These are phyloP conservation scores for Halcyon smyrnensis DNA, from an alignment of 2,797 vertebrate species.

Conservation along the genomic window DNA sequence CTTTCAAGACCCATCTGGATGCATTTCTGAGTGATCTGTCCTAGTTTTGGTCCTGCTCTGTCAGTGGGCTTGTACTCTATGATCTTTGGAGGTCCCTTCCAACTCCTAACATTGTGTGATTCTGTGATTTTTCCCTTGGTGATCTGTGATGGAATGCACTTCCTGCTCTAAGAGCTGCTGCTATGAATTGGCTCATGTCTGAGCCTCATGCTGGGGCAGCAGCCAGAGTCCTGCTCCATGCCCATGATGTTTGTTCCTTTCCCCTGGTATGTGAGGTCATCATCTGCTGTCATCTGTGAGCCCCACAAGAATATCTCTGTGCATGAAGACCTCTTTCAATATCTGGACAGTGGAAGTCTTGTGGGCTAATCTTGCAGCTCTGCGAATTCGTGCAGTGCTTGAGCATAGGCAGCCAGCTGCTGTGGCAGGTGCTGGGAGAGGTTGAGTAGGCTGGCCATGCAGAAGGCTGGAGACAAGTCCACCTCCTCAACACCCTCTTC, in stretches of 20 bases:
- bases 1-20: too few species aligned
- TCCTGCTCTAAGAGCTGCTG: neutral
- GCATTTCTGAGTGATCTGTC: too few species aligned
- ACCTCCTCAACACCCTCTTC: neutral
- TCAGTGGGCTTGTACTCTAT: too few species aligned
- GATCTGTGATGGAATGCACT: neutral
- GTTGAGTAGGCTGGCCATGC: neutral
- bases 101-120: too few species aligned
- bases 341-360: neutral
- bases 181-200: accelerated
- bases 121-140: neutral
- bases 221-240: accelerated
- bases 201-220: accelerated
- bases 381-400: neutral
- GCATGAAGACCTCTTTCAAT: accelerated
- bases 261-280: neutral
- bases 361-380: neutral
- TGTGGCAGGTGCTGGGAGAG: accelerated
- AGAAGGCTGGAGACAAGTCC: neutral
- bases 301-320: neutral
- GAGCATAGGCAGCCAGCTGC: accelerated
- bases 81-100: too few species aligned
- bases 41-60: too few species aligned
- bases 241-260: accelerated
- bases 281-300: neutral